Evolutionary conservation across 2,797 vertebrate species (phyloP).

Genomic region (Silurus lanzhouensis): DNA sequence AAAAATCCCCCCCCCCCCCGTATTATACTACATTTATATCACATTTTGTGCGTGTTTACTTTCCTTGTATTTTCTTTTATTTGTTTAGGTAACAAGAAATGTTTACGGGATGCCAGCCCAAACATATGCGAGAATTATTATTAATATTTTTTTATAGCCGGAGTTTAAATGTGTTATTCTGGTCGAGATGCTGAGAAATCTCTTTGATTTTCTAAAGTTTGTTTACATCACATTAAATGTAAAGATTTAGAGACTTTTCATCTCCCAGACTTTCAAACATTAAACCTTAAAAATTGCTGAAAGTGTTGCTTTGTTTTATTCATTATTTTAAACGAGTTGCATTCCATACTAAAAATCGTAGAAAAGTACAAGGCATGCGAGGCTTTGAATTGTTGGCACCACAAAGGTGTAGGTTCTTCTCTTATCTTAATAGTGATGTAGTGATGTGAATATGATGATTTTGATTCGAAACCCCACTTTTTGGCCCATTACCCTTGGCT

Average conservation of each 20-base stretch:
- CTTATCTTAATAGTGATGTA: background rate
- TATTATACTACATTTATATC: too few species aligned
- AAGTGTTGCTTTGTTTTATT: background rate
- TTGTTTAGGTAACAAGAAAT: background rate
- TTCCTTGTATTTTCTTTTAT: background rate
- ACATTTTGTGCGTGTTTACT: background rate
- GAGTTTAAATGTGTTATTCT: background rate
- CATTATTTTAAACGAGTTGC: background rate
- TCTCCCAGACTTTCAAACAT: background rate
- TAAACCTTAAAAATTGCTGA: background rate
- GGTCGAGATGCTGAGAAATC: background rate
- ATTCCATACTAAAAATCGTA: background rate
- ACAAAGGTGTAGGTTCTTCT: background rate
- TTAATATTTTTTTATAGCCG: background rate
- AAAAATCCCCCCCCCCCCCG: too few species aligned
- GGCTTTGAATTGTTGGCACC: background rate
- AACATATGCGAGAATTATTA: background rate
- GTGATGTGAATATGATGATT: conserved; percentile 40
- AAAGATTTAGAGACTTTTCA: background rate
- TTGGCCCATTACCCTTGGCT: conserved; percentile 57
- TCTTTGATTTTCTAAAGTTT: background rate
- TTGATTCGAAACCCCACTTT: conserved; percentile 49
- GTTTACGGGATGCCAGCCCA: background rate
- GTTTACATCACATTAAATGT: background rate
- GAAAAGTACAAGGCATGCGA: background rate